Percentiles rank a stretch among this genome's conserved stretches.
These are phyloP conservation scores for Indicator maculatus DNA, from an alignment of 2,113 vertebrate species.

Conservation along the genomic window DNA sequence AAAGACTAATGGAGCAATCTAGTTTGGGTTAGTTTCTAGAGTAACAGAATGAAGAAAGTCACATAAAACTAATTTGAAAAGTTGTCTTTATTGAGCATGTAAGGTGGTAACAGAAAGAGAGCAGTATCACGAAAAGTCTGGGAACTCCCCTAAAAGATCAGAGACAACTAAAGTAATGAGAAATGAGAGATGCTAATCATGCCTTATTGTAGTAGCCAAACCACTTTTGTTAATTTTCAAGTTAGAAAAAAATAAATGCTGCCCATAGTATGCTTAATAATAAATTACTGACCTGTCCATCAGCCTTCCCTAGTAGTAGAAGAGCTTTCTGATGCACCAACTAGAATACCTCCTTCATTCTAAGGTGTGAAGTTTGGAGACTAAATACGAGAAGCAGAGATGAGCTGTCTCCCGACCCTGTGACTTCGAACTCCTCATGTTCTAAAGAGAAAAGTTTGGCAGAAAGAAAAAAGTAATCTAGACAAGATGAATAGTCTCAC, in stretches of 20 bases:
- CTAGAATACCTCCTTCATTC: background rate
- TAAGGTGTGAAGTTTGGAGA: background rate
- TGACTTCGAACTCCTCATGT: background rate
- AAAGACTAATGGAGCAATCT: background rate
- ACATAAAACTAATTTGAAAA: background rate
- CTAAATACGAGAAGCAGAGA: background rate
- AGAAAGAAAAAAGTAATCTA: background rate
- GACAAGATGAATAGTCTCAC: background rate
- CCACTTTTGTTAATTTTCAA: background rate
- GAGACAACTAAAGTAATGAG: background rate
- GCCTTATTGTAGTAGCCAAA: background rate
- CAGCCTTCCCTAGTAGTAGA: background rate
- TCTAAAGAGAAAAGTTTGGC: background rate
- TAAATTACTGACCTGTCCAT: background rate
- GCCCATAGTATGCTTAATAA: background rate
- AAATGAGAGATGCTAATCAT: background rate
- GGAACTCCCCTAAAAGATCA: background rate
- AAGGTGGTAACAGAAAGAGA: background rate
- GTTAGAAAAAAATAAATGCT: background rate
- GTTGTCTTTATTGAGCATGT: background rate
- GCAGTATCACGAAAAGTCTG: background rate
- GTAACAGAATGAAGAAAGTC: background rate
- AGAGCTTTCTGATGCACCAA: background rate
- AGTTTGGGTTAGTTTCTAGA: background rate
- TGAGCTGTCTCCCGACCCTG: background rate